Percentiles rank a stretch among this genome's conserved stretches.
phyloP scores from a whole-genome alignment of 2,888 invertebrate genomes.

The Heliconius ismenius region DNA sequence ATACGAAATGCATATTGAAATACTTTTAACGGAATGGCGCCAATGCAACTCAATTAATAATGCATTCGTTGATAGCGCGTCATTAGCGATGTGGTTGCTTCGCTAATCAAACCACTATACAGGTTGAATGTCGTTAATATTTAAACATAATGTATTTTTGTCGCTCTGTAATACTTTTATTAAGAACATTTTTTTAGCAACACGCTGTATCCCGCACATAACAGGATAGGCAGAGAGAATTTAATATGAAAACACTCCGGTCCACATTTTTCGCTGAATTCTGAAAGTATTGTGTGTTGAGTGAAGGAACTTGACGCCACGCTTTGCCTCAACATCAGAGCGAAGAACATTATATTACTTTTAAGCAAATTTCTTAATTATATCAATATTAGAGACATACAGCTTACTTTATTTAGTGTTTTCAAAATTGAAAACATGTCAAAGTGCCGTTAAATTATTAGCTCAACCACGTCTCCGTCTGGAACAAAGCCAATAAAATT shows the following conservation, averaged over 20 bases:
- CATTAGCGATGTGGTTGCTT: slow-evolving; percentile 33
- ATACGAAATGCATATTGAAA: slow-evolving; percentile 36
- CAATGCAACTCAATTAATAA: slow-evolving; percentile 43
- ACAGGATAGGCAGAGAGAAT: too few species aligned
- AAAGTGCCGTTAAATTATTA: slow-evolving; percentile 40
- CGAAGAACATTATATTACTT: neutral
- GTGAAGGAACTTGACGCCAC: too few species aligned
- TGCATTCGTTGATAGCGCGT: slow-evolving; percentile 42
- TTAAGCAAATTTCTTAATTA: neutral
- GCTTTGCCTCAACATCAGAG: too few species aligned
- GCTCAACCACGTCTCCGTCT: slow-evolving; percentile 35
- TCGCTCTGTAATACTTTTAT: neutral
- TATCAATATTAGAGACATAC: neutral
- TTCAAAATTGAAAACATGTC: slow-evolving; percentile 39
- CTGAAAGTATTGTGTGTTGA: too few species aligned
- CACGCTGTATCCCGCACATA: too few species aligned
- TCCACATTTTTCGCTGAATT: too few species aligned
- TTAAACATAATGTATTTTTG: slow-evolving; percentile 9
- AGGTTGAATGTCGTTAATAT: slow-evolving; percentile 6
- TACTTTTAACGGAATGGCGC: slow-evolving; percentile 38
- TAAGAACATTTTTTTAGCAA: too few species aligned
- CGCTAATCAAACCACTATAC: slow-evolving; percentile 24
- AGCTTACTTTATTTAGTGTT: slow-evolving; percentile 13
- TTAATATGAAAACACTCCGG: too few species aligned
- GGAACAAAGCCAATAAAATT: slow-evolving; percentile 39